These are phyloP conservation scores for Lathamus discolor DNA, from an alignment of 2,113 vertebrate species.

Conservation along the genomic window DNA sequence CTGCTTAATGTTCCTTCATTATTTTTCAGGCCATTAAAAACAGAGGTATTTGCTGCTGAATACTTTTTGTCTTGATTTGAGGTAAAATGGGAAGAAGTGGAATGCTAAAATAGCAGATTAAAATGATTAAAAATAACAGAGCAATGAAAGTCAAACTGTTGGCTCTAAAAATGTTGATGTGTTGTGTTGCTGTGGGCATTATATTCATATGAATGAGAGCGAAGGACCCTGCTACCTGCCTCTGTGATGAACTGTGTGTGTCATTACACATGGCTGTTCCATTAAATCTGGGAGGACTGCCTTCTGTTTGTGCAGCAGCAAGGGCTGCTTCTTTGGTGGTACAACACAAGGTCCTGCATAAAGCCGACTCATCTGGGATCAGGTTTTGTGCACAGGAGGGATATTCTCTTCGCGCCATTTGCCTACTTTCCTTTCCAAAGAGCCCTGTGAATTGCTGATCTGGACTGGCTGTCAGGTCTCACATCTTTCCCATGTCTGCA, in stretches of 20 bases:
- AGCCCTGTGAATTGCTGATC: not conserved
- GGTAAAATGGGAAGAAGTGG: not conserved
- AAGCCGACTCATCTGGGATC: constrained; percentile 3
- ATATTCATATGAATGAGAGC: constrained; percentile 58
- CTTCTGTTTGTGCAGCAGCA: not conserved
- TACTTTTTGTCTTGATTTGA: constrained; percentile 48
- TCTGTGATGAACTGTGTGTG: constrained; percentile 60
- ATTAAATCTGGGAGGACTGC: constrained; percentile 51
- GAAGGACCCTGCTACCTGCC: constrained; percentile 39
- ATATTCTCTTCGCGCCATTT: not conserved
- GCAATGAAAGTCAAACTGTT: constrained; percentile 53
- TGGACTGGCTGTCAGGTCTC: not conserved
- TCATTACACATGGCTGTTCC: constrained; percentile 37
- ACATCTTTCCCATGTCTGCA: not conserved
- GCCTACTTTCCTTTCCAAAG: not conserved
- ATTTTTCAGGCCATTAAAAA: constrained; percentile 41
- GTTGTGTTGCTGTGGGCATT: constrained; percentile 41
- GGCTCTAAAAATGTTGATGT: constrained; percentile 50
- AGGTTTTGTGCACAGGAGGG: not conserved
- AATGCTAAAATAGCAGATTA: constrained; percentile 29
- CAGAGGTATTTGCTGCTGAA: constrained; percentile 27
- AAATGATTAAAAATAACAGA: constrained; percentile 53
- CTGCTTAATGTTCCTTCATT: constrained; percentile 51
- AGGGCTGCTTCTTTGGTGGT: not conserved
- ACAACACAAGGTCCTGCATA: not conserved